Conservation (phyloP, 2,113 vertebrate genomes). For the Notothenia coriiceps region DNA sequence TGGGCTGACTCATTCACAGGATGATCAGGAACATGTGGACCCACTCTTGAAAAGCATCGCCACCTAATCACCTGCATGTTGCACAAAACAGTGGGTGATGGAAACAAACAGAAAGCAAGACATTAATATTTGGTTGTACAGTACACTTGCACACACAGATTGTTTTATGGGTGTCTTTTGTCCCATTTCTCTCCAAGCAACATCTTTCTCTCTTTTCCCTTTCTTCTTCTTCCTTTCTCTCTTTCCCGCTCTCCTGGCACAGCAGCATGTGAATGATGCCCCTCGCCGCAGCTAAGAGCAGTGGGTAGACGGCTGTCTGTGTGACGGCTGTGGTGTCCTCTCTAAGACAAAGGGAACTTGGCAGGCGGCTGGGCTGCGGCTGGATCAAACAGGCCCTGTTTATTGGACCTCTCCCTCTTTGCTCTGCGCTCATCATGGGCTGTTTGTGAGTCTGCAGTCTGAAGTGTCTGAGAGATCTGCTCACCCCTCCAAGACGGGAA, state of each 20-base stretch:
- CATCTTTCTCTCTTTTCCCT: neutral
- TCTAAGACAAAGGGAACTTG: conserved; percentile 82
- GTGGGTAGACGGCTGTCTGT: conserved; percentile 76
- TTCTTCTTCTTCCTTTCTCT: neutral
- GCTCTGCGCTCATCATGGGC: conserved; percentile 64
- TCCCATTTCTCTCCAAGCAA: conserved; percentile 7
- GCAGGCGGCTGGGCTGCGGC: conserved; percentile 74
- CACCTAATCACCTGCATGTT: conserved; percentile 67
- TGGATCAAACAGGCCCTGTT: conserved; percentile 80
- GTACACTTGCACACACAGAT: conserved; percentile 27
- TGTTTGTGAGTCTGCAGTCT: conserved; percentile 65
- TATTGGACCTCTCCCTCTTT: conserved; percentile 77
- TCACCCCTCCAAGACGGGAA: conserved; percentile 65
- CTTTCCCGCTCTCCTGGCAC: conserved; percentile 55
- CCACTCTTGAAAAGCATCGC: conserved; percentile 43
- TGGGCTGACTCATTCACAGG: conserved; percentile 46
- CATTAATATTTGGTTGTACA: conserved; percentile 28
- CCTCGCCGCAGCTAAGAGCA: conserved; percentile 69
- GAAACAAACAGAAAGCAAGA: conserved; percentile 45
- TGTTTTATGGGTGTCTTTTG: neutral
- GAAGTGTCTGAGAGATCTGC: conserved; percentile 73
- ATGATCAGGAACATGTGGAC: conserved; percentile 70
- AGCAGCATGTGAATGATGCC: conserved; percentile 72
- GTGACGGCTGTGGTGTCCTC: conserved; percentile 76
- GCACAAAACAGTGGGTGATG: conserved; percentile 46